A percentile compares a stretch with the other conserved stretches of the same genome.
phyloP scores from a whole-genome alignment of 2,888 invertebrate species.

The Chloroclystis v-ata region DNA sequence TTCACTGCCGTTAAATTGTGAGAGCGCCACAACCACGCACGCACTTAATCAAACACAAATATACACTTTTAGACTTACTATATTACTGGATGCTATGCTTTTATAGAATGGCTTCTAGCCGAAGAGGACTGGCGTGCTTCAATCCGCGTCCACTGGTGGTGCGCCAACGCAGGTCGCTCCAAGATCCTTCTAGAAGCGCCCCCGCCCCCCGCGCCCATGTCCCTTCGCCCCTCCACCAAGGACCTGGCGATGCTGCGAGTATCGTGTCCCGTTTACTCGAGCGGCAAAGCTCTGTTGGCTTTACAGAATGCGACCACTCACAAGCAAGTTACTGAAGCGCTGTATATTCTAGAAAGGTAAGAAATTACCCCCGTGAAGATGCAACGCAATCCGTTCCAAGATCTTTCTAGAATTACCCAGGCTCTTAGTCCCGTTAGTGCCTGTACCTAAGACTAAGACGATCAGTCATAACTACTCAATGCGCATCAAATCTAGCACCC shows the following conservation, averaged over 20 bases:
- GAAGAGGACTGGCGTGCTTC: slow-evolving; percentile 57
- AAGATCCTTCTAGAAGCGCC: slow-evolving; percentile 37
- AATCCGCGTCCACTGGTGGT: slow-evolving; percentile 63
- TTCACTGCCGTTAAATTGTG: too few species aligned
- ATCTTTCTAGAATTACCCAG: neutral
- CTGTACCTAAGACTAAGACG: too few species aligned
- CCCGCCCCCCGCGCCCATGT: slow-evolving; percentile 43
- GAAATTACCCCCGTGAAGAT: too few species aligned
- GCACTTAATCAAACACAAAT: too few species aligned
- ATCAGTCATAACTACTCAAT: neutral
- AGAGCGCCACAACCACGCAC: too few species aligned
- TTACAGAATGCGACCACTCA: slow-evolving; percentile 83
- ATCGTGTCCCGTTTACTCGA: slow-evolving; percentile 72
- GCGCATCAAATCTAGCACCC: too few species aligned
- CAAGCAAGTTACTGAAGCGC: slow-evolving; percentile 72
- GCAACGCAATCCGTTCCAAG: slow-evolving; percentile 1
- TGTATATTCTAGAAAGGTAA: slow-evolving; percentile 78
- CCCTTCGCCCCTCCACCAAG: slow-evolving; percentile 42
- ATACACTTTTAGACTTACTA: too few species aligned
- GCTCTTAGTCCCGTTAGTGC: neutral
- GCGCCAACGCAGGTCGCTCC: slow-evolving; percentile 39
- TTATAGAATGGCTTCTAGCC: slow-evolving; percentile 59
- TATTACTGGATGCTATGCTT: too few species aligned
- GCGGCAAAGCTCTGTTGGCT: slow-evolving; percentile 72
- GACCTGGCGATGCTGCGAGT: slow-evolving; percentile 73